Evolutionary conservation across 2,888 invertebrate genomes (phyloP).

Genomic region (Scelioninae gen. 1): DNA sequence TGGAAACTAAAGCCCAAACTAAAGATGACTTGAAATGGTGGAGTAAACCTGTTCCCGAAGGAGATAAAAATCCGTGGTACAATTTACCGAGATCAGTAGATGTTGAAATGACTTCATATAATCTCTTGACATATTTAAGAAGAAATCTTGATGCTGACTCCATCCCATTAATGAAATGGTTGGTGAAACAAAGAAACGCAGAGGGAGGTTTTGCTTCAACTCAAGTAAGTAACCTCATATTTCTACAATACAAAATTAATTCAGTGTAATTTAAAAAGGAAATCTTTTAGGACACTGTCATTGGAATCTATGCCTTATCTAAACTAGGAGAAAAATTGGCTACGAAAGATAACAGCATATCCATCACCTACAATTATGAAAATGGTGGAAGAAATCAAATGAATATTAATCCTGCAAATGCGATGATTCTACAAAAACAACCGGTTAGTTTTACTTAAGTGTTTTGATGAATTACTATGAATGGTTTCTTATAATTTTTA

Average conservation of each 20-base stretch:
- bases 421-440: conserved; percentile 92
- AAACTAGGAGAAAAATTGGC: conserved; percentile 87
- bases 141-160: conserved; percentile 85
- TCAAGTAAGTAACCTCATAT: conserved; percentile 83
- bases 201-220: conserved; percentile 90
- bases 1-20: conserved; percentile 85
- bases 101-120: conserved; percentile 95
- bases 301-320: conserved; percentile 89
- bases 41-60: conserved; percentile 87
- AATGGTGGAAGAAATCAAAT: conserved; percentile 86
- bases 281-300: conserved; percentile 88
- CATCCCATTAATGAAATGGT: conserved; percentile 89
- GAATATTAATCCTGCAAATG: conserved; percentile 90
- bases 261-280: not conserved
- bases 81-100: conserved; percentile 89
- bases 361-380: conserved; percentile 86
- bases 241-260: not conserved
- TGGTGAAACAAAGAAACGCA: conserved; percentile 89
- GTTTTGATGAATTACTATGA: not conserved
- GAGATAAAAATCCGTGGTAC: conserved; percentile 88
- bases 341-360: conserved; percentile 85
- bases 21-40: conserved; percentile 90
- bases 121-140: conserved; percentile 88
- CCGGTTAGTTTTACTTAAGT: conserved; percentile 85
- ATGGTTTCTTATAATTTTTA: not conserved